A percentile compares a stretch with the other conserved stretches of the same genome.
Conservation (phyloP, 2,113 vertebrate species). For the Taurulus bubalis region DNA sequence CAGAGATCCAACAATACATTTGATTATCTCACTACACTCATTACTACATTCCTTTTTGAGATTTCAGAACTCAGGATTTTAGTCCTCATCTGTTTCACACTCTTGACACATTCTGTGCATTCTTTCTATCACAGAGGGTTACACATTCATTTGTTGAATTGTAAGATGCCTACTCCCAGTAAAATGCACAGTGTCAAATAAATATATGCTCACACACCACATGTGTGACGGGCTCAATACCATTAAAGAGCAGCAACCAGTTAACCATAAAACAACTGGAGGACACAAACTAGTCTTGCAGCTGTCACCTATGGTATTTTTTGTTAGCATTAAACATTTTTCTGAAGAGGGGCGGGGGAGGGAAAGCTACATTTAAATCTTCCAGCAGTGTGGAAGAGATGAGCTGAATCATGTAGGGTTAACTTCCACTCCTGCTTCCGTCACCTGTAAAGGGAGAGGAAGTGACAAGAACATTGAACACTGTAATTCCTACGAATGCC, state of each 20-base stretch:
- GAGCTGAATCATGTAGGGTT: slow-evolving; percentile 12
- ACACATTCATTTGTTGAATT: neutral
- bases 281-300: neutral
- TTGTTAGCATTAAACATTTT: slow-evolving; percentile 18
- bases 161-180: neutral
- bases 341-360: neutral
- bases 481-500: slow-evolving; percentile 61
- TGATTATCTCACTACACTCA: too few species aligned
- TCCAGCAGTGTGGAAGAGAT: neutral
- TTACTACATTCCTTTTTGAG: too few species aligned
- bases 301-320: neutral
- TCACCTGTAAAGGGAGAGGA: slow-evolving; percentile 46
- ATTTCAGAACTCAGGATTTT: too few species aligned
- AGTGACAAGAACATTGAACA: slow-evolving; percentile 68
- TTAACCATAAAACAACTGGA: slow-evolving; percentile 14
- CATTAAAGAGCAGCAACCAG: slow-evolving; percentile 17
- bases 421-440: slow-evolving; percentile 20
- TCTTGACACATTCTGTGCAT: neutral
- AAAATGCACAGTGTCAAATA: neutral
- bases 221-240: slow-evolving; percentile 6
- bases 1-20: neutral
- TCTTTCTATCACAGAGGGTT: neutral
- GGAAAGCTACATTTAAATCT: neutral
- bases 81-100: slow-evolving; percentile 8
- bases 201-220: neutral